These are phyloP conservation scores for Vulpes lagopus DNA, from an alignment of 2,113 vertebrate species.

Conservation along the genomic window DNA sequence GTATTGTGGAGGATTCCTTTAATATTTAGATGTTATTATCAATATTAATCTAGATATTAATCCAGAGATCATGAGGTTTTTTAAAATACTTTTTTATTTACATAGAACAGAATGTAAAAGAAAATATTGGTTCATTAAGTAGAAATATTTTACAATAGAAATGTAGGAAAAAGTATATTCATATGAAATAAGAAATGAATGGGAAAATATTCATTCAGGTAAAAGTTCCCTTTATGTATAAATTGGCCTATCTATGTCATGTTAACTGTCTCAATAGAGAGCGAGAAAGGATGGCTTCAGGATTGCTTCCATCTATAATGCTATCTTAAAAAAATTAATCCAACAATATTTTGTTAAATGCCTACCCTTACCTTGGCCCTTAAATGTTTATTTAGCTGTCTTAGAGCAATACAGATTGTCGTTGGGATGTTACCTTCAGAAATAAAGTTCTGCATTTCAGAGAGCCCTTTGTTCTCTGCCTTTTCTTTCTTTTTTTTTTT, in stretches of 20 bases:
- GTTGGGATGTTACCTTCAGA: neutral
- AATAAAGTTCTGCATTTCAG: slow-evolving; percentile 8
- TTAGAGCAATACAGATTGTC: neutral
- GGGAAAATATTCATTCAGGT: neutral
- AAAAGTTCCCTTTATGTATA: neutral
- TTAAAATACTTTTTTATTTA: slow-evolving; percentile 8
- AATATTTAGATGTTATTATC: neutral
- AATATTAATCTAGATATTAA: slow-evolving; percentile 26
- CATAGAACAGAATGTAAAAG: neutral
- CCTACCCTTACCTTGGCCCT: neutral
- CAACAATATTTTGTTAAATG: slow-evolving; percentile 19
- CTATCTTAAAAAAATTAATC: neutral
- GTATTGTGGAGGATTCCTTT: neutral
- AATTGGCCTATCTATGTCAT: neutral
- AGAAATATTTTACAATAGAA: slow-evolving; percentile 42
- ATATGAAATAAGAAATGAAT: slow-evolving; percentile 42
- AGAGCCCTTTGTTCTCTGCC: neutral
- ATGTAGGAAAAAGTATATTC: neutral
- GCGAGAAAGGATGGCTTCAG: neutral
- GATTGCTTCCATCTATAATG: neutral
- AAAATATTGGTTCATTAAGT: neutral
- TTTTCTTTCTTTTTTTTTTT: neutral
- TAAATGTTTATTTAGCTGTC: neutral
- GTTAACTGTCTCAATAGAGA: neutral
- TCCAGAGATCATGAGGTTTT: neutral